A percentile compares a stretch with the other conserved stretches of the same genome.
Conservation (phyloP, 2,113 vertebrate genomes). For the Xiphophorus maculatus region DNA sequence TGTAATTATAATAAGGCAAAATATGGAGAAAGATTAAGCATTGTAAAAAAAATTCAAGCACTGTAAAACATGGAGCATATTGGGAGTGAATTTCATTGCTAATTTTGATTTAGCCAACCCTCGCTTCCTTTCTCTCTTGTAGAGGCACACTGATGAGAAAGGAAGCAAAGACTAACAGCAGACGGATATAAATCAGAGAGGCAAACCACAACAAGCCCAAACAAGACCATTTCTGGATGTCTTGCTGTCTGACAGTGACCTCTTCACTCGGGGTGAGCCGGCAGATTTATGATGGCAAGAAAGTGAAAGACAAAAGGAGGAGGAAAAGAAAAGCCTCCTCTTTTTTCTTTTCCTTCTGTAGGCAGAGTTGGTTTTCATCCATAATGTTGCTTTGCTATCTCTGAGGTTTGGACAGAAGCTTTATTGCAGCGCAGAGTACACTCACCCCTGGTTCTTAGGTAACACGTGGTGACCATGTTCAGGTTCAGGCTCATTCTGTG, state of each 20-base stretch:
- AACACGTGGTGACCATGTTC: slow-evolving; percentile 42
- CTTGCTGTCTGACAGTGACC: slow-evolving; percentile 70
- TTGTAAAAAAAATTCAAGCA: no score
- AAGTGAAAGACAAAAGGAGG: slow-evolving; percentile 34
- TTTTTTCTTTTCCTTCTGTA: slow-evolving; percentile 32
- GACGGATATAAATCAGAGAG: slow-evolving; percentile 71
- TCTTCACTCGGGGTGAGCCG: slow-evolving; percentile 58
- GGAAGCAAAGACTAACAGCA: slow-evolving; percentile 51
- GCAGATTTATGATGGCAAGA: slow-evolving; percentile 65
- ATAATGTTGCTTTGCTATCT: slow-evolving; percentile 21
- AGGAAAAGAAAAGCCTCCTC: slow-evolving; percentile 4
- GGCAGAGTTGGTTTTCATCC: slow-evolving; percentile 15
- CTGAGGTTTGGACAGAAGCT: neutral
- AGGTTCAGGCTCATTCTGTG: slow-evolving; percentile 43
- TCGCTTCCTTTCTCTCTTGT: slow-evolving; percentile 19
- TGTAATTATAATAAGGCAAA: no score
- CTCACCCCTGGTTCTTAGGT: slow-evolving; percentile 7
- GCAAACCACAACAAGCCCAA: slow-evolving; percentile 69
- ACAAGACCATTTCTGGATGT: slow-evolving; percentile 65
- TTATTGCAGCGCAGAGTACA: slow-evolving; percentile 6
- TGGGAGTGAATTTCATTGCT: neutral
- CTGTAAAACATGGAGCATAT: neutral
- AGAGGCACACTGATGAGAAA: slow-evolving; percentile 51
- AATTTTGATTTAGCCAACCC: slow-evolving; percentile 22
- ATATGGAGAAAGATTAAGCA: no score